phyloP scores from a whole-genome alignment of 1,140 invertebrate genomes.

The Atta texana region DNA sequence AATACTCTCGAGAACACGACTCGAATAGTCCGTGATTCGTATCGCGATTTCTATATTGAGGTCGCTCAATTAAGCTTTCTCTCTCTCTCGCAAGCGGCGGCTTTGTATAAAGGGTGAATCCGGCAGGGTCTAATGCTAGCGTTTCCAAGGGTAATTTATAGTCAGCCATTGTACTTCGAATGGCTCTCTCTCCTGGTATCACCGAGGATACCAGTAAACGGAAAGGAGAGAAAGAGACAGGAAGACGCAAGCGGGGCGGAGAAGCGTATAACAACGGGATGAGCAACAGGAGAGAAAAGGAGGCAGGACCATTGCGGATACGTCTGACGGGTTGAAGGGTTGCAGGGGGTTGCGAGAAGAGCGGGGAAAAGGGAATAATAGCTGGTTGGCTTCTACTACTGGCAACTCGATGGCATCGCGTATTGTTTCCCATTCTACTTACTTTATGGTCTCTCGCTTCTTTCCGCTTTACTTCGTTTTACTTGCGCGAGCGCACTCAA shows the following conservation, averaged over 20 bases:
- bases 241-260: not conserved
- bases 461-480: conserved; percentile 35
- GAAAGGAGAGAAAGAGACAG: conserved; percentile 18
- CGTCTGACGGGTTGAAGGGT: not conserved
- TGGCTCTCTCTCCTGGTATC: conserved; percentile 51
- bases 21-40: conserved; percentile 24
- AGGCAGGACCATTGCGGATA: conserved; percentile 45
- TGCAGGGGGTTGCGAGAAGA: not conserved
- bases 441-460: conserved; percentile 66
- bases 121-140: conserved; percentile 76
- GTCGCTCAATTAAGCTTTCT: conserved; percentile 71
- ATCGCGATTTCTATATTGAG: conserved; percentile 68
- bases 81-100: conserved; percentile 49
- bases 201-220: conserved; percentile 17
- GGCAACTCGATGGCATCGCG: conserved; percentile 66
- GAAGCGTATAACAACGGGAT: not conserved
- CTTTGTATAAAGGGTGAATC: conserved; percentile 77
- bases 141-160: conserved; percentile 77
- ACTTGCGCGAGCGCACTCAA: not conserved
- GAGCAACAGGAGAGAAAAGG: conserved; percentile 29
- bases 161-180: conserved; percentile 73
- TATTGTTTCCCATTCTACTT: conserved; percentile 75
- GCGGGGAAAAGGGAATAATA: conserved; percentile 5
- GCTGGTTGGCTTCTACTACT: conserved; percentile 61
- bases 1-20: not conserved